A percentile compares a stretch with the other conserved stretches of the same genome.
These are phyloP conservation scores for Hyles lineata DNA, from an alignment of 2,888 invertebrate species.

Conservation along the genomic window DNA sequence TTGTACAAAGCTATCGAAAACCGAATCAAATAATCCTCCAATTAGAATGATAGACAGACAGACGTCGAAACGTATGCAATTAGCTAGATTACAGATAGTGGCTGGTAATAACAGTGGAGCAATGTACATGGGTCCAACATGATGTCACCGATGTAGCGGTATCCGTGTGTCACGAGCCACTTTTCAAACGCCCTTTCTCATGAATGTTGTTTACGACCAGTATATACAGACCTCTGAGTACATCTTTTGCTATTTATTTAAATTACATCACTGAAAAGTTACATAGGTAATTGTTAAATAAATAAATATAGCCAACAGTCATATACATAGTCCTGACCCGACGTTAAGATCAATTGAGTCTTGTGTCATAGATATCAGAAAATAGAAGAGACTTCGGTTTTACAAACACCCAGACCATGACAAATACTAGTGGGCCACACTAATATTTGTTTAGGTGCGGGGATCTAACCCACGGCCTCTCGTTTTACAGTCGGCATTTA, in stretches of 20 bases:
- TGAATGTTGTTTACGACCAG: not conserved
- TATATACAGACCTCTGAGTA: not conserved
- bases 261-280: not conserved
- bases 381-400: too few species aligned
- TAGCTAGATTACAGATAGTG: constrained; percentile 17
- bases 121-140: not conserved
- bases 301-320: too few species aligned
- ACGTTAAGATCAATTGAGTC: too few species aligned
- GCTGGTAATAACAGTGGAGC: not conserved
- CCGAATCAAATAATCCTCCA: constrained; percentile 10
- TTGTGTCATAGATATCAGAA: too few species aligned
- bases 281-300: too few species aligned
- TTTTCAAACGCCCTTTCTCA: constrained; percentile 1
- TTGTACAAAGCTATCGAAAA: constrained; percentile 8
- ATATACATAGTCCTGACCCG: too few species aligned
- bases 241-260: not conserved
- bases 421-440: too few species aligned
- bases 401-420: too few species aligned
- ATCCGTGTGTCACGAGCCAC: constrained; percentile 1
- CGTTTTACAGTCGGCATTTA: too few species aligned
- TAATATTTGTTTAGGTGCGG: too few species aligned
- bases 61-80: constrained; percentile 19
- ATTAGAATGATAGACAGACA: constrained; percentile 22
- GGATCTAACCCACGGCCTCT: too few species aligned
- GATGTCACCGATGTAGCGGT: constrained; percentile 8